Percentiles rank a stretch among this genome's conserved stretches.
phyloP scores from a whole-genome alignment of 2,113 vertebrate genomes.

The Zosterops borbonicus region DNA sequence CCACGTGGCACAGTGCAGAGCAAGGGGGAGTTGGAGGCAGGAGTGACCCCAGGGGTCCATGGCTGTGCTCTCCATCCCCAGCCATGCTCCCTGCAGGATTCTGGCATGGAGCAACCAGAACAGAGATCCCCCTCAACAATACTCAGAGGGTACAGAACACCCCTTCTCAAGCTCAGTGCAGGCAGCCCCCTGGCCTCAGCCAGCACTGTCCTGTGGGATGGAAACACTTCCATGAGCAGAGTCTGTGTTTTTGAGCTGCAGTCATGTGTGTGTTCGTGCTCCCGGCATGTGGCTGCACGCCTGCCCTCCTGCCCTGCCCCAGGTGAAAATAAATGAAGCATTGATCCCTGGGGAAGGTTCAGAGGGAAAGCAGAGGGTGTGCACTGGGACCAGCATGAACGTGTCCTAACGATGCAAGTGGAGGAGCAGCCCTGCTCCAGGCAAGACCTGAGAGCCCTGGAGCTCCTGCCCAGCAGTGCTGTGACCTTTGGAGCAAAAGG shows the following conservation, averaged over 20 bases:
- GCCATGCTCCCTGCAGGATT: neutral
- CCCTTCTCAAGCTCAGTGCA: neutral
- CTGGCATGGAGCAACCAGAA: neutral
- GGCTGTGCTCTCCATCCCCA: neutral
- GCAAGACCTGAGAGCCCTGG: neutral
- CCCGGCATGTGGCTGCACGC: neutral
- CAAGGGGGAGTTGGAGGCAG: neutral
- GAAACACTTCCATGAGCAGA: neutral
- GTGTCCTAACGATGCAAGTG: accelerated
- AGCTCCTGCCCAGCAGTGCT: neutral
- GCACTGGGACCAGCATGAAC: neutral
- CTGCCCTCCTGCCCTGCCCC: neutral
- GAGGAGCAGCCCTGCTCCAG: neutral
- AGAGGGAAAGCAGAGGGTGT: neutral
- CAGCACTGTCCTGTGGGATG: neutral
- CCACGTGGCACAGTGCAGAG: neutral
- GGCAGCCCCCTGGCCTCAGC: neutral
- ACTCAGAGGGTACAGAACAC: neutral
- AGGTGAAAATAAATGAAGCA: neutral
- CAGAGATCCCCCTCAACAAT: neutral
- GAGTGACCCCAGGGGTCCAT: neutral
- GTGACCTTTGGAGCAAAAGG: neutral
- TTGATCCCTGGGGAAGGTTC: neutral
- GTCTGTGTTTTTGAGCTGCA: neutral
- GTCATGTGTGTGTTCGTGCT: neutral